Evolutionary conservation across 1,140 invertebrate species (phyloP), one percentile per base, ranked within the genome.

Genomic region (Pseudomyrmex concolor): DNA sequence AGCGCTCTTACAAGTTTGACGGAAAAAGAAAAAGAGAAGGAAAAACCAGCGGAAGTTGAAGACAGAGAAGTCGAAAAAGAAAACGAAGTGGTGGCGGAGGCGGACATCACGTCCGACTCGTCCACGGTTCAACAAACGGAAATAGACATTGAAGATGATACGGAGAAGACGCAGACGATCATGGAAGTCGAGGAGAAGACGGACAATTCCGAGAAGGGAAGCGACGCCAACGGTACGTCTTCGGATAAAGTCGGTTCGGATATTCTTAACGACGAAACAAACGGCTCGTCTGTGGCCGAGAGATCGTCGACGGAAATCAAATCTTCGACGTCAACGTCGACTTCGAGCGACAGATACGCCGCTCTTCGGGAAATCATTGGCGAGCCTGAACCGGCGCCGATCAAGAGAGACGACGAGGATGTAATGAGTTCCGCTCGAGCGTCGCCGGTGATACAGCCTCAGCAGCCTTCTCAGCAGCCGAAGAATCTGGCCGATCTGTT

Each of bases 331-430:
- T 92, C 91, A 0, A 90, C 89, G 12, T 91, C 91, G 1, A 90
- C 89, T 9, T 91, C 91, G 1, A 94, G 90, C 76, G 93, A 94
- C 85, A 91, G 89, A 67, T 94, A 94, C 78, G 93, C 93, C 5
- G 93, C 93, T 0, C 72, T 94, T 12, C 83, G 93, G 0, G 93
- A 94, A 57, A 94, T 94, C 34, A 93, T 93, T 12, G 92, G 91
- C 2, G 92, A 93, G 59, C 89, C 87, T 0, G 92, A 93, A 57
- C 83, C 86, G 1, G 45, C 70, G 5, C 64, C 71, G 4, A 25
- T 83, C 1, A 84, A 62, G 0, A 91, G 86, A 43, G 81, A 22
- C 22, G 90, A 92, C 7, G 88, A 89, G 2, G 86, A 89, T 2
- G 17, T 25, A 3, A n/a, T 55, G 0, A 81, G 10, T 4, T 72